Evolutionary conservation across 2,888 invertebrate genomes (phyloP), one percentile per base, ranked within the genome.

Genomic region (Metellina segmentata): DNA sequence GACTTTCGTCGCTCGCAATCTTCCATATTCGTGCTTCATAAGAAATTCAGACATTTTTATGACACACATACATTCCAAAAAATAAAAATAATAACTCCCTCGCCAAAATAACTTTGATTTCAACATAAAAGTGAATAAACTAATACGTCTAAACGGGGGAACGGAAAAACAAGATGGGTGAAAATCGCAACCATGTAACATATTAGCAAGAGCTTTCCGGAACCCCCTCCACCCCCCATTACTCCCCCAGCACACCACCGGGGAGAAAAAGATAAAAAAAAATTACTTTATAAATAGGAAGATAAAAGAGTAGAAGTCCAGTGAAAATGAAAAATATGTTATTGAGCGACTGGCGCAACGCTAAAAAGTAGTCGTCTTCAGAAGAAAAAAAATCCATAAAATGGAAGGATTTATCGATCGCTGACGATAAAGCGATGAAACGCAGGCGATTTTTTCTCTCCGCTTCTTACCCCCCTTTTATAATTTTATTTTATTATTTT

Each of bases 251-350:
- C 34, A 34, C 34, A 34, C 34, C 34, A 34, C 34, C 34, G 34
- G 34, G 34, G 34, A 61, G 53, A 85, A 34, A 78, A 70, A 61
- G 34, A 48, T 34, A 11, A n/a, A 34, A 85, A n/a, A 75, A 61
- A 20, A 48, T 16, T 51, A 77, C 51, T 81, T 72, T 53, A 72
- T 52, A 70, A 79, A 81, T 52, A 16, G 71, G 16, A 34, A 51
- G n/a, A 78, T 61, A 74, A 81, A 75, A 53, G 52, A 70, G 16
- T 52, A n/a, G 52, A 79, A 86, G 77, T 70, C 51, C 48, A 52
- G 48, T 72, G 75, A 71, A 77, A 83, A 83, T 78, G 83, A 78
- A 89, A 89, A 89, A 89, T 83, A 52, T 83, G 78, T 78, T 83
- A 72, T 83, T 83, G 83, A 89, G 83, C 69, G 77, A 89, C 71